These are phyloP conservation scores for Hydraecia micacea DNA, from an alignment of 2,888 invertebrate genomes.

Conservation along the genomic window DNA sequence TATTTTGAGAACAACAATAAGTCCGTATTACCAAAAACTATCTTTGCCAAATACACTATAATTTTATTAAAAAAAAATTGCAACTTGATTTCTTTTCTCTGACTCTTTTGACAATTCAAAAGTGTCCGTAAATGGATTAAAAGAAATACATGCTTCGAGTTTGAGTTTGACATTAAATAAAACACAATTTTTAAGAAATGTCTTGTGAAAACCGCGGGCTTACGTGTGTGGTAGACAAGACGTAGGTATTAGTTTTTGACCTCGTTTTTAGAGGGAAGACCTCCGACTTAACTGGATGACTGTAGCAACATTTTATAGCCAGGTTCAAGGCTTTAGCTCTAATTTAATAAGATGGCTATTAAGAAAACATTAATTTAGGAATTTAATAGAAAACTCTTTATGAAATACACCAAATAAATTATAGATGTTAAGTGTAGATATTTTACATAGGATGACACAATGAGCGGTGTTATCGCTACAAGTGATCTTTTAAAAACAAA, in stretches of 20 bases:
- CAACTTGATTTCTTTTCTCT: background rate
- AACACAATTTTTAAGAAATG: background rate
- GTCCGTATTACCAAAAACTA: background rate
- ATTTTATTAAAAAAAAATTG: no score
- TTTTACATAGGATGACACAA: background rate
- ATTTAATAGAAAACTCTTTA: background rate
- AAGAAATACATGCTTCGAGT: background rate
- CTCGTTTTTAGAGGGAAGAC: background rate
- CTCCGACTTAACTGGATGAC: no score
- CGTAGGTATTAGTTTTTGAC: background rate
- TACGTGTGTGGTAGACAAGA: background rate
- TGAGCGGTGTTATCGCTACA: background rate
- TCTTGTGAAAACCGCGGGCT: background rate
- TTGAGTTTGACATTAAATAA: background rate
- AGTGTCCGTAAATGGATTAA: background rate
- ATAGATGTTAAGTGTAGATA: background rate
- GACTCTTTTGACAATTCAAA: background rate
- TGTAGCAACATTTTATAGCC: constrained; percentile 4
- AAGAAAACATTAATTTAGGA: background rate
- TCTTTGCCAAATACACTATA: background rate
- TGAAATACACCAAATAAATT: background rate
- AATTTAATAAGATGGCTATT: background rate
- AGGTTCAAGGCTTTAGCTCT: background rate
- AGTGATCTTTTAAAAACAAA: background rate
- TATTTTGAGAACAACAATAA: background rate